Evolutionary conservation across 2,113 vertebrate species (phyloP).

Genomic region (Nesogale talazaci): DNA sequence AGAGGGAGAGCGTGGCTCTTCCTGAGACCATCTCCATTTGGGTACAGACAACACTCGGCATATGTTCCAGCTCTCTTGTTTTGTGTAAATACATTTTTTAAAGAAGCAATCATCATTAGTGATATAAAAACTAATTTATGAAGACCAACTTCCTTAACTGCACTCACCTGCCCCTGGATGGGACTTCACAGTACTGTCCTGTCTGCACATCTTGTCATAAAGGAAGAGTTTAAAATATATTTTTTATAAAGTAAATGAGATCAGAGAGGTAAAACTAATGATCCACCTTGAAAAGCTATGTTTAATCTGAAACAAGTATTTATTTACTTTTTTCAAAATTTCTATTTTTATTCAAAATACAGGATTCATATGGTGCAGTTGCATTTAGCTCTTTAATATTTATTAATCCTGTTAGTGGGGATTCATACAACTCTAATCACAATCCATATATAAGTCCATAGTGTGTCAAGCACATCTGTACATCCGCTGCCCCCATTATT

Average conservation of each 20-base stretch:
- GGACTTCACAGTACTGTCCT: neutral
- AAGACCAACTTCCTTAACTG: neutral
- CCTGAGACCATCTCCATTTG: neutral
- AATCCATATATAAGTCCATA: no score
- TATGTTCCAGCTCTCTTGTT: neutral
- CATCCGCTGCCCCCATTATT: no score
- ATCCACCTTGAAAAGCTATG: conserved; percentile 11
- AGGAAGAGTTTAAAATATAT: neutral
- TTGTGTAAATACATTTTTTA: neutral
- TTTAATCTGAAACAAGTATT: conserved; percentile 8
- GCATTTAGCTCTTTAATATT: no score
- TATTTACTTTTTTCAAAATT: no score
- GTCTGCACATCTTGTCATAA: accelerated
- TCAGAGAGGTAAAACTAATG: neutral
- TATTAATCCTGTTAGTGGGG: no score
- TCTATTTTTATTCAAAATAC: no score
- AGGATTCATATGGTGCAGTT: no score
- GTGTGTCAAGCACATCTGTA: no score
- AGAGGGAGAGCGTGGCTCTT: conserved; percentile 50
- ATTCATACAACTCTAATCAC: no score
- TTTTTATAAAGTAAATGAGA: neutral
- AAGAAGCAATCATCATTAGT: neutral
- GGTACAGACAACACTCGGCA: neutral
- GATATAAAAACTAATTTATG: neutral
- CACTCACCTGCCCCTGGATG: neutral